phyloP scores from a whole-genome alignment of 2,888 invertebrate genomes.

The Eretmocerus hayati region DNA sequence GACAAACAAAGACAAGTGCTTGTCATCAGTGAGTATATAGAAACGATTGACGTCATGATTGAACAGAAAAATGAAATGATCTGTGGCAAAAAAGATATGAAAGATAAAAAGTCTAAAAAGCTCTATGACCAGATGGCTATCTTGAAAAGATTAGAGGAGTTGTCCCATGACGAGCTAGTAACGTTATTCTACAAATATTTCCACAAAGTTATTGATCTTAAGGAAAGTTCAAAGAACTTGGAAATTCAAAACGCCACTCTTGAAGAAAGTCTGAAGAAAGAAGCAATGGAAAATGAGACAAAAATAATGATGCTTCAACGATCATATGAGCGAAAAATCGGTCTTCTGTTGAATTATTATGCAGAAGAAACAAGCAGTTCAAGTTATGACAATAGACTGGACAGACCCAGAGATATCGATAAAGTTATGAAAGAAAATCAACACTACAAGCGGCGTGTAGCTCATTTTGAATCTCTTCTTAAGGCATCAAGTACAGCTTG shows the following conservation, averaged over 20 bases:
- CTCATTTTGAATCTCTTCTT: slow-evolving; percentile 40
- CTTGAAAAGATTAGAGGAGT: slow-evolving; percentile 65
- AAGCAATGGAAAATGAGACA: slow-evolving; percentile 57
- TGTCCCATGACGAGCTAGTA: slow-evolving; percentile 76
- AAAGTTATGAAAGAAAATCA: slow-evolving; percentile 41
- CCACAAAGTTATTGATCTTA: slow-evolving; percentile 72
- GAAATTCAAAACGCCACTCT: slow-evolving; percentile 67
- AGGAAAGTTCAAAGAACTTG: slow-evolving; percentile 67
- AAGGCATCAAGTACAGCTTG: slow-evolving; percentile 28
- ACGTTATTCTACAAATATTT: slow-evolving; percentile 82
- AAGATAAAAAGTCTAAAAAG: slow-evolving; percentile 51
- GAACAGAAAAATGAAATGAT: slow-evolving; percentile 89
- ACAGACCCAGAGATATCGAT: slow-evolving; percentile 34
- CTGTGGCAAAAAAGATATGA: slow-evolving; percentile 64
- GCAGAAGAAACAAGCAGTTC: slow-evolving; percentile 52
- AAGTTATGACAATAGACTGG: slow-evolving; percentile 33
- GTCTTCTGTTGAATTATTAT: slow-evolving; percentile 55
- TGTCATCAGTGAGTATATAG: slow-evolving; percentile 87
- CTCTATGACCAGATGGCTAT: slow-evolving; percentile 63
- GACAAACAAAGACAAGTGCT: slow-evolving; percentile 76
- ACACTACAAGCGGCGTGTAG: slow-evolving; percentile 36
- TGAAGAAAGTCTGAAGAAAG: slow-evolving; percentile 60
- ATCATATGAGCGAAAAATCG: slow-evolving; percentile 60
- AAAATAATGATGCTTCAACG: slow-evolving; percentile 55
- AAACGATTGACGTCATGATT: slow-evolving; percentile 87